phyloP scores from a whole-genome alignment of 2,797 vertebrate species.

The Gobio occitaniae region DNA sequence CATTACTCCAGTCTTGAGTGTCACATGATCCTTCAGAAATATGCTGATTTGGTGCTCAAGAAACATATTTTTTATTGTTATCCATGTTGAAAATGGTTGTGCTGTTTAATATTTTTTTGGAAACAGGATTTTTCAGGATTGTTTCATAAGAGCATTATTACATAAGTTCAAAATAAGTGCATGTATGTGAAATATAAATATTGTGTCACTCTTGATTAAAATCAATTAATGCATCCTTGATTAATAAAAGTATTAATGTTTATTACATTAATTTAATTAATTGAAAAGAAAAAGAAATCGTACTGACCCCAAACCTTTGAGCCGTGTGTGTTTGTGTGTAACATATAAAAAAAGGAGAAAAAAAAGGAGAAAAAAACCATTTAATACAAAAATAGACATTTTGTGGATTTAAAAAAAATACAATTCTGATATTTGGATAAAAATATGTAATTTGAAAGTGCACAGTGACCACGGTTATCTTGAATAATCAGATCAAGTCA shows the following conservation, averaged over 20 bases:
- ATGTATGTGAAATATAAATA: background rate
- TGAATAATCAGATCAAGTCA: constrained; percentile 5
- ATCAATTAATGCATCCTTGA: background rate
- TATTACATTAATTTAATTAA: background rate
- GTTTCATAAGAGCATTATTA: background rate
- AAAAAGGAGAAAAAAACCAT: background rate
- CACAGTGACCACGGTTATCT: background rate
- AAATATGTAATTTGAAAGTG: background rate
- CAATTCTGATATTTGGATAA: background rate
- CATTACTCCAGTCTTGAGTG: background rate
- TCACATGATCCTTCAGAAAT: background rate
- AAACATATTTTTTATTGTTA: too few relatives aligned
- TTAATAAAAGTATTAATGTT: background rate
- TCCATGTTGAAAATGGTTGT: too few relatives aligned
- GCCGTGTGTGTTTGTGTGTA: background rate
- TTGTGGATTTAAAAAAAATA: background rate
- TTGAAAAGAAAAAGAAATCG: background rate
- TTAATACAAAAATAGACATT: background rate
- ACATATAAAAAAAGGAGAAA: background rate
- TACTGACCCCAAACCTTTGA: background rate
- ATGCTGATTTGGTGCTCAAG: too few relatives aligned
- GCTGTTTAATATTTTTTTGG: too few relatives aligned
- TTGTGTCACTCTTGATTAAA: background rate
- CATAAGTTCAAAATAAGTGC: background rate
- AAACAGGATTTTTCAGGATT: background rate